These are phyloP conservation scores for Mesoligia furuncula DNA, from an alignment of 2,888 invertebrate genomes.

Conservation along the genomic window DNA sequence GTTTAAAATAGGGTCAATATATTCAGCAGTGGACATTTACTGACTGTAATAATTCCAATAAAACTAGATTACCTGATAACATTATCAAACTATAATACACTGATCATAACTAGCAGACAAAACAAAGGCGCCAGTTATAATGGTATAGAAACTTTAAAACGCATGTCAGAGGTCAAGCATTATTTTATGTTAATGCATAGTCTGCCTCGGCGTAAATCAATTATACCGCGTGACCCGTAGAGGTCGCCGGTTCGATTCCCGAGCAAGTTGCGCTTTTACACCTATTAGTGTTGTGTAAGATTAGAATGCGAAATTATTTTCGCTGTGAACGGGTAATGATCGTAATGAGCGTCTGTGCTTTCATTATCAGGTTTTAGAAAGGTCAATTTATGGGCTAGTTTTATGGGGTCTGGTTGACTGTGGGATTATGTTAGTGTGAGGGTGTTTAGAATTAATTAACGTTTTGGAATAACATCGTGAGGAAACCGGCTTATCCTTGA, in stretches of 20 bases:
- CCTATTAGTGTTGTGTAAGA: constrained; percentile 81
- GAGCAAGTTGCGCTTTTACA: constrained; percentile 77
- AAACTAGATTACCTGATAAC: constrained; percentile 22
- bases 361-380: constrained; percentile 47
- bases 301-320: constrained; percentile 66
- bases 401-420: constrained; percentile 8
- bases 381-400: constrained; percentile 46
- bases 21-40: background rate
- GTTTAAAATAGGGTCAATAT: background rate
- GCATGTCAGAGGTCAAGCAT: constrained; percentile 87
- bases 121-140: constrained; percentile 72
- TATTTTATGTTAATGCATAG: constrained; percentile 90
- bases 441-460: background rate
- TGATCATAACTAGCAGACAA: constrained; percentile 43
- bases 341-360: constrained; percentile 53
- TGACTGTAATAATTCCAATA: background rate
- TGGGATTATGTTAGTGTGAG: background rate
- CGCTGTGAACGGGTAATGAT: constrained; percentile 55
- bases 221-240: constrained; percentile 86
- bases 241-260: constrained; percentile 82
- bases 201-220: constrained; percentile 87
- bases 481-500: too few relatives aligned
- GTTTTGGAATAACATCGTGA: too few relatives aligned
- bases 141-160: constrained; percentile 86
- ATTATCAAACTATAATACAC: constrained; percentile 17